phyloP scores from a whole-genome alignment of 1,140 invertebrate species.

The Polypedilum vanderplanki region DNA sequence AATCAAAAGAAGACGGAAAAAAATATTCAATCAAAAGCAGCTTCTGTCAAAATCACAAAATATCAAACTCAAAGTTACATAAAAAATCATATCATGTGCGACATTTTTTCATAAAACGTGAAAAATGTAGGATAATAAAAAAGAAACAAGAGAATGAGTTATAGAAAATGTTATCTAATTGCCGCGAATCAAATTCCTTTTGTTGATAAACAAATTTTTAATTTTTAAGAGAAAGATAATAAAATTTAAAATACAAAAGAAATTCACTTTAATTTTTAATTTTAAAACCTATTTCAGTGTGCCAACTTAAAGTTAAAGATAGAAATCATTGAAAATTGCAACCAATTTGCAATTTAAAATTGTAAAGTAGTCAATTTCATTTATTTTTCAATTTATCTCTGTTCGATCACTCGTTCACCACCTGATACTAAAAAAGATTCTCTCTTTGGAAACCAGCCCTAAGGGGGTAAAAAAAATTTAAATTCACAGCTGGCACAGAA shows the following conservation, averaged over 20 bases:
- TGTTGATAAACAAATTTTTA: too few species aligned
- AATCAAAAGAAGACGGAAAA: not conserved
- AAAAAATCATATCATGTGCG: constrained; percentile 6
- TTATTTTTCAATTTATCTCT: not conserved
- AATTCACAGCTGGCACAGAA: not conserved
- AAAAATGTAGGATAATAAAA: not conserved
- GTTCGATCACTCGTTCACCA: not conserved
- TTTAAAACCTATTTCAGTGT: too few species aligned
- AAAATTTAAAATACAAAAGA: too few species aligned
- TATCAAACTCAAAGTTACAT: constrained; percentile 14
- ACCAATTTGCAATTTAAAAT: not conserved
- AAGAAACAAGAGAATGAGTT: too few species aligned
- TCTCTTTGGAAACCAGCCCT: not conserved
- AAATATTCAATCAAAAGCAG: not conserved
- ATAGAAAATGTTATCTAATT: too few species aligned
- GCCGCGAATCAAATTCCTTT: too few species aligned
- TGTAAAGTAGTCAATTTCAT: not conserved
- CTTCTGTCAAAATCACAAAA: constrained; percentile 18
- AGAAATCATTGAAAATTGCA: not conserved
- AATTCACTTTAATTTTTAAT: too few species aligned
- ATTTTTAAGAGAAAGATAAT: too few species aligned
- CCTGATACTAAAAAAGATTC: not conserved
- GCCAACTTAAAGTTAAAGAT: too few species aligned
- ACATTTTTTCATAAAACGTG: constrained; percentile 12
- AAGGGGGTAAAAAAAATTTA: not conserved